These are phyloP conservation scores for Aramus guarauna DNA, from an alignment of 2,113 vertebrate genomes.

Conservation along the genomic window DNA sequence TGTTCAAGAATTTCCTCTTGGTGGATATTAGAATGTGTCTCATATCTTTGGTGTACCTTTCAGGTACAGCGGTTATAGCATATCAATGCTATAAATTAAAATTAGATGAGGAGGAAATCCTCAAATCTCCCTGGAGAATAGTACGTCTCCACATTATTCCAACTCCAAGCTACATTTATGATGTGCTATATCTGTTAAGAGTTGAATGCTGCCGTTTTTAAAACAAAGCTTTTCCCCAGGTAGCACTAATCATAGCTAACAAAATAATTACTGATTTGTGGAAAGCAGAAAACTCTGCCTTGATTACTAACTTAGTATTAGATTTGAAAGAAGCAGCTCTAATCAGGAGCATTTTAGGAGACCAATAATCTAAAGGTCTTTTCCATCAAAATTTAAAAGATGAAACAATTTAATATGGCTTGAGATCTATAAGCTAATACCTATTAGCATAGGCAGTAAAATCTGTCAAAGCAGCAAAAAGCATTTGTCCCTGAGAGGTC, in stretches of 20 bases:
- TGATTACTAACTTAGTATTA: background rate
- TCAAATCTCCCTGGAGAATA: background rate
- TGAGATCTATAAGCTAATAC: background rate
- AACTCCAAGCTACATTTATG: background rate
- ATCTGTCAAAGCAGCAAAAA: background rate
- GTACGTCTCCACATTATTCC: background rate
- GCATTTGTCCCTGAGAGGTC: background rate
- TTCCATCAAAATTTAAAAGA: background rate
- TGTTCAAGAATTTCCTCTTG: background rate
- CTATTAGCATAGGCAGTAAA: background rate
- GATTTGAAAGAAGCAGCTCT: background rate
- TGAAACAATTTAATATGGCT: background rate
- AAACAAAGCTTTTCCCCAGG: background rate
- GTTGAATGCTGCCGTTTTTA: background rate
- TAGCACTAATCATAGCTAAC: background rate
- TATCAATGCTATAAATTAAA: background rate
- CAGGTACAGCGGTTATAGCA: background rate
- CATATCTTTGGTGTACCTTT: background rate
- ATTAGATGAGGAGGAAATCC: background rate
- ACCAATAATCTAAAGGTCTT: background rate
- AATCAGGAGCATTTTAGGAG: background rate
- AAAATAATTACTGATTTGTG: background rate
- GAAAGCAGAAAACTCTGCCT: background rate
- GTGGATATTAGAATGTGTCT: background rate
- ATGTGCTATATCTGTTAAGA: background rate